Evolutionary conservation across 2,113 vertebrate species (phyloP).

Genomic region (Puffinus mauretanicus): DNA sequence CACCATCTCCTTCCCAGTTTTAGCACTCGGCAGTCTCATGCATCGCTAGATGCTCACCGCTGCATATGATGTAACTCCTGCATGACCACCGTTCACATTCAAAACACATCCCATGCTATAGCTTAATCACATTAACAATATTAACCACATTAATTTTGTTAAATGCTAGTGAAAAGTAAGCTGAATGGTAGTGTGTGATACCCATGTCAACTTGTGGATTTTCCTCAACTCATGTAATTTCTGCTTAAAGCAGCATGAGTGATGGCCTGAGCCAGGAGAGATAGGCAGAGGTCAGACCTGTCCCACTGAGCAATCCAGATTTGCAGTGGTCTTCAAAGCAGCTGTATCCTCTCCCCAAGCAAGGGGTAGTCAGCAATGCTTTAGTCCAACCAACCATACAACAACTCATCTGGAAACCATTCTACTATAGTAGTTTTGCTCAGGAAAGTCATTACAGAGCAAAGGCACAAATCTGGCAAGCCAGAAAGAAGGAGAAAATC

Average conservation of each 20-base stretch:
- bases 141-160: neutral
- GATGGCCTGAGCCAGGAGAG: neutral
- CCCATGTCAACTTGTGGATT: neutral
- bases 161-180: neutral
- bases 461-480: neutral
- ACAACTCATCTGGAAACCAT: neutral
- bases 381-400: neutral
- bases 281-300: neutral
- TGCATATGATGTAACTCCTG: neutral
- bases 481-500: neutral
- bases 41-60: neutral
- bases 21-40: neutral
- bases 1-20: neutral
- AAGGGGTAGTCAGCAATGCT: neutral
- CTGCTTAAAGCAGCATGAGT: neutral
- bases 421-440: neutral
- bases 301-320: neutral
- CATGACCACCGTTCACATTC: neutral
- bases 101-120: neutral
- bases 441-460: neutral
- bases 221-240: neutral
- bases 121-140: neutral
- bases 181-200: neutral
- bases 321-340: neutral
- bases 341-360: neutral